Evolutionary conservation across 1,140 invertebrate genomes (phyloP).

Genomic region (Euborellia annulipes): DNA sequence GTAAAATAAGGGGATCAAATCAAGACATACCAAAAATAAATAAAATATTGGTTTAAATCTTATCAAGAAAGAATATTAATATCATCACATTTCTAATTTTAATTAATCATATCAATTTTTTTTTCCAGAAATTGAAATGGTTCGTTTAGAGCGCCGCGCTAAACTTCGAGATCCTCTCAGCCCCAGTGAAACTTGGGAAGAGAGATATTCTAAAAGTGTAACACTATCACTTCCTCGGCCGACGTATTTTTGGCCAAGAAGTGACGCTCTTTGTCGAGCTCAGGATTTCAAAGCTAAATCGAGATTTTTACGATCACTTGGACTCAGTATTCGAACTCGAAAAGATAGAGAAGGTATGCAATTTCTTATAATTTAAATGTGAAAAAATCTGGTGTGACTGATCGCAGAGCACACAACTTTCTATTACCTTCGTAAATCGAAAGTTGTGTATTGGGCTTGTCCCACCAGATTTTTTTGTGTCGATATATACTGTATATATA

Average conservation of each 20-base stretch:
- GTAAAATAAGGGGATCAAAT: no score
- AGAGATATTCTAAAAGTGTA: slow-evolving; percentile 26
- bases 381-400: no score
- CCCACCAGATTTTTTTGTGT: no score
- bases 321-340: slow-evolving; percentile 7
- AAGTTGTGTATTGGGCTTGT: no score
- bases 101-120: not conserved
- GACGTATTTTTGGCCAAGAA: slow-evolving; percentile 27
- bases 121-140: slow-evolving; percentile 17
- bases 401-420: no score
- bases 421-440: no score
- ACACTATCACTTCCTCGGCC: slow-evolving; percentile 25
- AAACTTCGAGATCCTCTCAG: slow-evolving; percentile 9
- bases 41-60: no score
- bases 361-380: no score
- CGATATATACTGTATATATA: no score
- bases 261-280: slow-evolving; percentile 25
- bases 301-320: slow-evolving; percentile 13
- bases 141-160: slow-evolving; percentile 13
- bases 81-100: no score
- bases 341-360: slow-evolving; percentile 13
- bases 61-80: no score
- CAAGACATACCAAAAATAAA: no score
- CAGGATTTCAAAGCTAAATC: slow-evolving; percentile 10
- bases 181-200: slow-evolving; percentile 16